phyloP scores from a whole-genome alignment of 2,888 invertebrate genomes.

The Amphipoea lucens region DNA sequence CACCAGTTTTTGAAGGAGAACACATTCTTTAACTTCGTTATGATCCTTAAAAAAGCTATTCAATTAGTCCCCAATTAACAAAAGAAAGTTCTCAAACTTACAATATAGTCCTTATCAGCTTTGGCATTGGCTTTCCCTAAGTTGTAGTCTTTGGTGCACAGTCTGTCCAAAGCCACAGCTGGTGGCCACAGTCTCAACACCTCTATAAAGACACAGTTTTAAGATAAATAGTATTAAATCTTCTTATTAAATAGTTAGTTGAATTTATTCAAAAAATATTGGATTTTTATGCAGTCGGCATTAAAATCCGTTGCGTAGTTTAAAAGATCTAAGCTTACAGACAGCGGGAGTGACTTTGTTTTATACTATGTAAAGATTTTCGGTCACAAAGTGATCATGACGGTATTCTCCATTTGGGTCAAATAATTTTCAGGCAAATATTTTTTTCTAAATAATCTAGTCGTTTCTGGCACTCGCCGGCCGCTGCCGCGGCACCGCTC shows the following conservation, averaged over 20 bases:
- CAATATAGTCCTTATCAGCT: conserved; percentile 74
- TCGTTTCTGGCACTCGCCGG: no score
- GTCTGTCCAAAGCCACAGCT: conserved; percentile 81
- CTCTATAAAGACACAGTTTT: conserved; percentile 72
- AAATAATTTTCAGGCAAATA: no score
- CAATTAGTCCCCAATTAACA: background rate
- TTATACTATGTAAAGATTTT: no score
- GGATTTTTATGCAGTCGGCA: no score
- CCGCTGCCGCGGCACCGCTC: no score
- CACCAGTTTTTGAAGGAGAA: background rate
- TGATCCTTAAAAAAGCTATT: background rate
- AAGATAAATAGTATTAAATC: background rate
- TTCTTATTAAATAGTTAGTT: no score
- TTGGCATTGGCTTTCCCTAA: conserved; percentile 76
- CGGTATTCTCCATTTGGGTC: no score
- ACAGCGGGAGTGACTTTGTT: no score
- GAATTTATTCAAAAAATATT: background rate
- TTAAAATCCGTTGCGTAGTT: no score
- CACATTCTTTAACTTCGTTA: background rate
- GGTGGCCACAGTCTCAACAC: conserved; percentile 87
- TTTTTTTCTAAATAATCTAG: no score
- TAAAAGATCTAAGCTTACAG: no score
- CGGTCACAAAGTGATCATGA: no score
- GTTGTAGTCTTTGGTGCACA: conserved; percentile 88
- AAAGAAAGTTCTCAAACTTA: conserved; percentile 64